Percentiles rank a stretch among this genome's conserved stretches.
These are phyloP conservation scores for Rhagoletis zephyria DNA, from an alignment of 1,140 invertebrate species.

Conservation along the genomic window DNA sequence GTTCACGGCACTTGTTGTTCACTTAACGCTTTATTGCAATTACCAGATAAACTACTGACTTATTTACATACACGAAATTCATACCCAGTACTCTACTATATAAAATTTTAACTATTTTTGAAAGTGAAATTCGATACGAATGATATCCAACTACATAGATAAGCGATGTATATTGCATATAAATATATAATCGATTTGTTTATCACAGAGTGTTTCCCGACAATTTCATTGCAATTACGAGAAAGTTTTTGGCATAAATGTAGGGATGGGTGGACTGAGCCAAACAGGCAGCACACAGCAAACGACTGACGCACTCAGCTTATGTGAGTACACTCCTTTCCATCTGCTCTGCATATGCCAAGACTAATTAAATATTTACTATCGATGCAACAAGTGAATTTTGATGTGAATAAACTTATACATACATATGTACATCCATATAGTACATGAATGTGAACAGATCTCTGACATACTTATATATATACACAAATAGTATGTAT, in stretches of 20 bases:
- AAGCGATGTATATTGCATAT: not conserved
- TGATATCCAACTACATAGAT: not conserved
- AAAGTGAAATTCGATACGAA: not conserved
- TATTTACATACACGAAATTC: too few relatives aligned
- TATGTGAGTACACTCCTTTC: not conserved
- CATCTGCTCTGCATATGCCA: not conserved
- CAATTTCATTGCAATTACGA: conserved; percentile 46
- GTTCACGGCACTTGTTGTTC: too few relatives aligned
- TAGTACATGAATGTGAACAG: too few relatives aligned
- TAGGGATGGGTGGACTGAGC: not conserved
- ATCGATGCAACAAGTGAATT: conserved; percentile 41
- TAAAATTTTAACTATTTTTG: not conserved
- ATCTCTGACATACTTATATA: not conserved
- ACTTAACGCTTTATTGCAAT: too few relatives aligned
- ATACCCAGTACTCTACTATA: not conserved
- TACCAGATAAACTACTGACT: too few relatives aligned
- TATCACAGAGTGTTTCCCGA: conserved; percentile 16
- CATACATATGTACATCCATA: not conserved
- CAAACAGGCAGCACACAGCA: not conserved
- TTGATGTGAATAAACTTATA: not conserved
- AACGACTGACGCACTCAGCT: not conserved
- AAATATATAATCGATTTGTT: not conserved
- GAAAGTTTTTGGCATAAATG: conserved; percentile 33
- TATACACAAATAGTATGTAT: not conserved
- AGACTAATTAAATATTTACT: conserved; percentile 44